Evolutionary conservation across 2,113 vertebrate genomes (phyloP), one percentile per base, ranked within the genome.

Genomic region (Ondatra zibethicus): DNA sequence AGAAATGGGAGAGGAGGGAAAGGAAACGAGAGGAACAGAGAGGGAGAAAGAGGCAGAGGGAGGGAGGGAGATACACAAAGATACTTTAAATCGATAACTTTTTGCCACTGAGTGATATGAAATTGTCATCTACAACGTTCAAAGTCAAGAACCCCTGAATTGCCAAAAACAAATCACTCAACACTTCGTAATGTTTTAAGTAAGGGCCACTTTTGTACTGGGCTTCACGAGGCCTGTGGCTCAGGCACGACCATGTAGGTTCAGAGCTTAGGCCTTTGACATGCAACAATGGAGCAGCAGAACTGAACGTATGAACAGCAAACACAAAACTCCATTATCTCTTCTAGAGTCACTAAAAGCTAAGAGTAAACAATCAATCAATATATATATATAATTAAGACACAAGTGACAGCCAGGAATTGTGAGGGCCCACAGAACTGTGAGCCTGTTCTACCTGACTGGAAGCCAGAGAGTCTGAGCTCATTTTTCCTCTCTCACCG

Each of bases 281-380:
- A 86, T 23, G 58, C 1, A 10, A 75, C 11, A 25, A 10, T 7
- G 21, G 12, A 31, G 2, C n/a, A 14, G 45, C 7, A 81, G 7
- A 75, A 88, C 25, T 68, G 27, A 25, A 61, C 42, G 5, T 97
- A 55, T 94, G 58, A 87, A 87, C 85, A 72, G 19, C 66, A 33
- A 96, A 91, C 7, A 42, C 31, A 36, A 31, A n/a, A 31, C 14
- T 94, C 52, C 92, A n/a, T 70, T 77, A 73, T 82, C 55, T 21
- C 42, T 94, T 94, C 87, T 47, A 47, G 72, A 72, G 13, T 55
- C 25, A 11, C n/a, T 42, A 87, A 89, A 95, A 88, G 12, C 14
- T 61, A 96, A 77, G 23, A 86, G 36, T 13, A 93, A 81, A 76
- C 33, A 87, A 45, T 23, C 70, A 29, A 90, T 88, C 95, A 90